phyloP scores from a whole-genome alignment of 2,888 invertebrate species.

The Aleiodes leptofemur region DNA sequence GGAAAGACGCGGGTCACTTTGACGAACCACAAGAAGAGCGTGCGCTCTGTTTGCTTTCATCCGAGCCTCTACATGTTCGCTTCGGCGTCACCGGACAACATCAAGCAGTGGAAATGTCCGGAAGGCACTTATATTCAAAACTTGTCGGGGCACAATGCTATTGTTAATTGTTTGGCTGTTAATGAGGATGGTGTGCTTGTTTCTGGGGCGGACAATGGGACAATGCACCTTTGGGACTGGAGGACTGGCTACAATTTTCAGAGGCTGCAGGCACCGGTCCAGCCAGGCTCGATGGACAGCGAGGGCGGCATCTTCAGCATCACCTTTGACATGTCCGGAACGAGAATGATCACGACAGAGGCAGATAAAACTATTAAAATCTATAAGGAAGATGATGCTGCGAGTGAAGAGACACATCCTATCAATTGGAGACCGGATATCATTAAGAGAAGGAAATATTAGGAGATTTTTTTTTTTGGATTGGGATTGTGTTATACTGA shows the following conservation, averaged over 20 bases:
- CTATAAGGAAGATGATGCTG: conserved; percentile 97
- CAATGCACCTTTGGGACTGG: conserved; percentile 99
- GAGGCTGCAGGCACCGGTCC: conserved; percentile 92
- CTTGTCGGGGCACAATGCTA: conserved; percentile 96
- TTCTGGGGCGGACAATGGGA: conserved; percentile 98
- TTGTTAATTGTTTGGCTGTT: conserved; percentile 96
- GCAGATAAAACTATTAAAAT: conserved; percentile 99
- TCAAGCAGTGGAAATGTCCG: conserved; percentile 99
- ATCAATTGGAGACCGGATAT: conserved; percentile 99
- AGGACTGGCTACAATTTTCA: conserved; percentile 99
- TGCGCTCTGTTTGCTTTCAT: conserved; percentile 86
- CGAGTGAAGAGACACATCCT: conserved; percentile 97
- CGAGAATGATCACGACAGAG: conserved; percentile 95
- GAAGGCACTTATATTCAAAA: conserved; percentile 98
- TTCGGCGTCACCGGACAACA: conserved; percentile 98
- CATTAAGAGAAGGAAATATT: conserved; percentile 93
- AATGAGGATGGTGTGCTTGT: conserved; percentile 97
- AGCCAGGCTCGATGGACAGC: conserved; percentile 99
- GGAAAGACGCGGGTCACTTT: conserved; percentile 95
- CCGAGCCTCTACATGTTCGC: conserved; percentile 94
- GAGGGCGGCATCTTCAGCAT: conserved; percentile 98
- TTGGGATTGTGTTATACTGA: conserved; percentile 27
- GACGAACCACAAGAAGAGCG: conserved; percentile 99
- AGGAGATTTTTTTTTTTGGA: conserved; percentile 24
- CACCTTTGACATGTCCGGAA: conserved; percentile 96